Evolutionary conservation across 2,113 vertebrate genomes (phyloP).

Genomic region (Raja brachyura): DNA sequence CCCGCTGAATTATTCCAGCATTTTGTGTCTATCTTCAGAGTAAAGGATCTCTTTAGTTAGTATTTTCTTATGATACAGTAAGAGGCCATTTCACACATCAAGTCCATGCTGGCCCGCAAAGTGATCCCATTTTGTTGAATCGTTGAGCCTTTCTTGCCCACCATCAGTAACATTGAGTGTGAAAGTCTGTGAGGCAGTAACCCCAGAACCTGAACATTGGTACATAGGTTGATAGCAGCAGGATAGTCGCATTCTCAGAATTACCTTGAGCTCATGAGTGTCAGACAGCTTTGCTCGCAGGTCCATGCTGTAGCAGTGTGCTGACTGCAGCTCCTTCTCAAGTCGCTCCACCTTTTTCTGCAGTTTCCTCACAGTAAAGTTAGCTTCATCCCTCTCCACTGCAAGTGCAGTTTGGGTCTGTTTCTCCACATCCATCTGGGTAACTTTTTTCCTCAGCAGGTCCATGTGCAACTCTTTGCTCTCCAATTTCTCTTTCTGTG

Average conservation of each 20-base stretch:
- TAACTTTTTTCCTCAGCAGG: slow-evolving; percentile 73
- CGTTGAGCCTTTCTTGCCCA: neutral
- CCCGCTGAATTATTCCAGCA: no score
- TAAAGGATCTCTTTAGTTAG: neutral
- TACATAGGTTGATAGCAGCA: slow-evolving; percentile 19
- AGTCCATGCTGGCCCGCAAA: no score
- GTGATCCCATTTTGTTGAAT: neutral
- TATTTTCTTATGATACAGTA: no score
- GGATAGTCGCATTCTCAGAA: slow-evolving; percentile 35
- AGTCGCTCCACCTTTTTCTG: slow-evolving; percentile 71
- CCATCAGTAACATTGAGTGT: neutral
- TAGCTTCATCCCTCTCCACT: slow-evolving; percentile 63
- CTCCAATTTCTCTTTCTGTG: slow-evolving; percentile 73
- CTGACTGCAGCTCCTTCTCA: slow-evolving; percentile 65
- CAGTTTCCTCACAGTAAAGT: slow-evolving; percentile 58
- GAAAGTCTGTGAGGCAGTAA: neutral
- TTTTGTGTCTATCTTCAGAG: neutral
- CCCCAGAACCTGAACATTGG: neutral
- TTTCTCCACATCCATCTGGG: slow-evolving; percentile 73
- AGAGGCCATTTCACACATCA: no score
- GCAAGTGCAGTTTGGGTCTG: slow-evolving; percentile 56
- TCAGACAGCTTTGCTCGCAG: slow-evolving; percentile 75
- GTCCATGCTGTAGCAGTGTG: slow-evolving; percentile 59
- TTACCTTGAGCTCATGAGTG: slow-evolving; percentile 78
- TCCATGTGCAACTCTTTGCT: slow-evolving; percentile 77